These are phyloP conservation scores for Halichoeres trimaculatus DNA, from an alignment of 2,113 vertebrate genomes.

Conservation along the genomic window DNA sequence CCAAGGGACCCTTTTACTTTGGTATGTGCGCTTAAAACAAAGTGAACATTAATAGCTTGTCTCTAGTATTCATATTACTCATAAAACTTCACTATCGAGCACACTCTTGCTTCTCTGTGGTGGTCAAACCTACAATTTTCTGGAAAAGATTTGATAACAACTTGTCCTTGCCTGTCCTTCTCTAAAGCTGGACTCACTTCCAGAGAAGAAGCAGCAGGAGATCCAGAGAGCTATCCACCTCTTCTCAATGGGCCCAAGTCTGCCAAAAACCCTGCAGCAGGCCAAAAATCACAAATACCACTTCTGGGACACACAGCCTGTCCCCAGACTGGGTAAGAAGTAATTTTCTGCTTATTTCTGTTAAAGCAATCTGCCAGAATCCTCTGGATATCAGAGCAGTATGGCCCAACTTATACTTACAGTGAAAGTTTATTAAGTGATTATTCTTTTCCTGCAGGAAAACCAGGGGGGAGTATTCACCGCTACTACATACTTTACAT, in stretches of 20 bases:
- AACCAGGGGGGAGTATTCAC: neutral
- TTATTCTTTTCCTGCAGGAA: neutral
- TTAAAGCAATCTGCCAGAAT: neutral
- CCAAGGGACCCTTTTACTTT: slow-evolving; percentile 86
- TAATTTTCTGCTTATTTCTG: neutral
- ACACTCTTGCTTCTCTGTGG: no score
- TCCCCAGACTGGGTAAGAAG: slow-evolving; percentile 90
- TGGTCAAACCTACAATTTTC: neutral
- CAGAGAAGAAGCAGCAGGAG: slow-evolving; percentile 95
- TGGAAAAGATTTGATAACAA: neutral
- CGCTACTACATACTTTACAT: no score
- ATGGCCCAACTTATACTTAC: neutral
- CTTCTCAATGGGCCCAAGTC: slow-evolving; percentile 90
- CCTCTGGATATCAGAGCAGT: neutral
- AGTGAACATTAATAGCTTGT: neutral
- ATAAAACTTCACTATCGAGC: no score
- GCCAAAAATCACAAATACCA: slow-evolving; percentile 90
- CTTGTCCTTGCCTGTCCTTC: slow-evolving; percentile 21
- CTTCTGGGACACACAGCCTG: slow-evolving; percentile 98
- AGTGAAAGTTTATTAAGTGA: neutral
- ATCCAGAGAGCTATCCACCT: slow-evolving; percentile 98
- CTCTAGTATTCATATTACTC: neutral
- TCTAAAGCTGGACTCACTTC: slow-evolving; percentile 89
- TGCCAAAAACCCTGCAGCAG: slow-evolving; percentile 93
- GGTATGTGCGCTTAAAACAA: slow-evolving; percentile 75